phyloP scores from a whole-genome alignment of 1,140 invertebrate genomes.

The Neodiprion virginianus region DNA sequence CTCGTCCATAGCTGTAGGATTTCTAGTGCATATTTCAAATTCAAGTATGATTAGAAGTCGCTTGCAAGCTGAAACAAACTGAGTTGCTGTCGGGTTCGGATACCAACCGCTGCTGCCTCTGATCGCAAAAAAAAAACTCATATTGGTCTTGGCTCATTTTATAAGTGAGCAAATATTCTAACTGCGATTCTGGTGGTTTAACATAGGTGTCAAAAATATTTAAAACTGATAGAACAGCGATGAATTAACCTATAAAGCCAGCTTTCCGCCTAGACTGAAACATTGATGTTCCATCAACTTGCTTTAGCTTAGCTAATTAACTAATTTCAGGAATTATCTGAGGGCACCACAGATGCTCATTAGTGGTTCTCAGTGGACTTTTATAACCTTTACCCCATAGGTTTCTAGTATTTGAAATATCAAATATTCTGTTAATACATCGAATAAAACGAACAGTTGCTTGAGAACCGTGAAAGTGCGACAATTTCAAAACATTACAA shows the following conservation, averaged over 20 bases:
- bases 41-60: conserved; percentile 35
- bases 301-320: not conserved
- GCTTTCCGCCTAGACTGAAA: not conserved
- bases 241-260: not conserved
- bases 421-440: conserved; percentile 21
- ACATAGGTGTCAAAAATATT: conserved; percentile 28
- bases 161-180: conserved; percentile 40
- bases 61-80: conserved; percentile 30
- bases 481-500: conserved; percentile 11
- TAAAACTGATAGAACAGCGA: conserved; percentile 15
- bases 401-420: conserved; percentile 25
- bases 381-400: conserved; percentile 20
- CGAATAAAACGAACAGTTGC: conserved; percentile 19
- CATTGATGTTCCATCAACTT: not conserved
- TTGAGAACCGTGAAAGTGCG: conserved; percentile 1
- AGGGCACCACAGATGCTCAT: too few species aligned
- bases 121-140: conserved; percentile 43
- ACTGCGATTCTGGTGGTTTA: conserved; percentile 21
- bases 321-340: too few species aligned
- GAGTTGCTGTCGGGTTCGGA: conserved; percentile 36
- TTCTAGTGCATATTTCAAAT: conserved; percentile 23
- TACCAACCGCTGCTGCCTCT: conserved; percentile 30
- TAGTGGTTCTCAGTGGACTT: not conserved
- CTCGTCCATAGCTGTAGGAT: not conserved
- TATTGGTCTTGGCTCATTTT: conserved; percentile 42